Conservation (phyloP, 2,113 vertebrate genomes). For the Antechinus stuartii region DNA sequence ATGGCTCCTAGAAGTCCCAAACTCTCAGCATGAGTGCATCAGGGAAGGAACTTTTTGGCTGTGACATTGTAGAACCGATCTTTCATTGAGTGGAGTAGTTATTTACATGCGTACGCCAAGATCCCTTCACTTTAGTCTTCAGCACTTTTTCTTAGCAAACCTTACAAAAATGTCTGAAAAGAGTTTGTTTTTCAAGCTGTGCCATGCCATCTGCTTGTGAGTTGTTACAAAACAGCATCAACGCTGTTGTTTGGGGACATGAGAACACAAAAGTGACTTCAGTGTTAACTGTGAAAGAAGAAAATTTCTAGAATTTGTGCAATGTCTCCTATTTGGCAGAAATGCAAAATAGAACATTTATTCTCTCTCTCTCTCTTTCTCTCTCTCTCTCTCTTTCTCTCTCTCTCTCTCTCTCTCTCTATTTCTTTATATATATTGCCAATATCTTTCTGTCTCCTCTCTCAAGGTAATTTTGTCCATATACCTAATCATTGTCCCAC, state of each 20-base stretch:
- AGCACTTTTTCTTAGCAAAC: slow-evolving; percentile 74
- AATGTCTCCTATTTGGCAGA: slow-evolving; percentile 61
- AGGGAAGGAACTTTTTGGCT: slow-evolving; percentile 52
- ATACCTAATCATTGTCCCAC: not conserved
- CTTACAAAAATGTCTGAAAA: slow-evolving; percentile 71
- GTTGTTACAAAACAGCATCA: slow-evolving; percentile 74
- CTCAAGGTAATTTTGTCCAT: not conserved
- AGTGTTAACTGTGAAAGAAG: slow-evolving; percentile 58
- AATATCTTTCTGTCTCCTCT: not conserved
- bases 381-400: too few species aligned
- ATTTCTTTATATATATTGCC: not conserved
- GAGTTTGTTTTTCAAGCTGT: slow-evolving; percentile 66
- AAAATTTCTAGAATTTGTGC: slow-evolving; percentile 67
- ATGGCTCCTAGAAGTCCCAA: not conserved
- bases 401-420: too few species aligned
- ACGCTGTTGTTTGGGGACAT: slow-evolving; percentile 75
- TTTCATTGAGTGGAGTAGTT: slow-evolving; percentile 22
- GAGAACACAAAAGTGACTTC: slow-evolving; percentile 56
- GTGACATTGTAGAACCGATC: slow-evolving; percentile 60
- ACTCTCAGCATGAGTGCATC: not conserved
- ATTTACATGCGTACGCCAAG: not conserved
- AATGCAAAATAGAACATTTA: slow-evolving; percentile 42
- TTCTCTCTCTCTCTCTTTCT: too few species aligned
- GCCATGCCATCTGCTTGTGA: slow-evolving; percentile 71
- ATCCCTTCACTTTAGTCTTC: slow-evolving; percentile 58